Base-by-base conservation (phyloP, 2,113 vertebrate species). In the Calyptomena viridis region DNA sequence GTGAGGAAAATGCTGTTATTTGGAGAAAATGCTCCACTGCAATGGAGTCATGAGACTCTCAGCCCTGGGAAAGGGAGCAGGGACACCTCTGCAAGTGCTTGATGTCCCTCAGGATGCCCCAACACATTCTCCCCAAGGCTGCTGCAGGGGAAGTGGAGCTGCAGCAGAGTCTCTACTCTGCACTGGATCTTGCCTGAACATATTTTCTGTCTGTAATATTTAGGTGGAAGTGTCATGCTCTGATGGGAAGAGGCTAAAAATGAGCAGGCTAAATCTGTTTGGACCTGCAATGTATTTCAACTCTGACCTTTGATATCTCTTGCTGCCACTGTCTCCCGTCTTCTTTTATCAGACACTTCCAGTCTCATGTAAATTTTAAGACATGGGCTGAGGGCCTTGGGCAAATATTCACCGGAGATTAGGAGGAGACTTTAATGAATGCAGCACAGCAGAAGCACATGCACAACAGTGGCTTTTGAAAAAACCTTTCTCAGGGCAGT, bases 401-500 rank as follows among this genome's bases (percentile, higher is more conserved):
- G 87, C 72, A 80, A 77, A 84, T 85, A 77, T 77, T 91, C 85
- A 11, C 56, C 88, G 88, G 59, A 80, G 82, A 83, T 86, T 84
- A 83, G 75, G 87, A 83, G 64, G 42, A 86, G 92, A n/a, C n/a
- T 56, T 78, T 55, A 85, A 91, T 58, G 68, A 93, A 74, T 0
- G 7, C 75, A n/a, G 55, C 0, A 0, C 63, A 55, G 69, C 55
- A 95, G 89, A 94, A 95, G 50, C 44, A 9, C n/a, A 92, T 0
- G 1, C 82, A 78, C 0, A 1, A 56, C 72, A 74, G 67, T 28
- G 25, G 72, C 87, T 90, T 87, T 85, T 84, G 68, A 78, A 92
- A 94, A 94, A 97, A 79, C 83, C 72, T 96, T 83, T 95, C 93
- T 89, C 87, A 88, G 72, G 71, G 93, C 89, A 87, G 63, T 88